phyloP scores from a whole-genome alignment of 2,113 vertebrate genomes.

The Gnathonemus echidnorhynchus region DNA sequence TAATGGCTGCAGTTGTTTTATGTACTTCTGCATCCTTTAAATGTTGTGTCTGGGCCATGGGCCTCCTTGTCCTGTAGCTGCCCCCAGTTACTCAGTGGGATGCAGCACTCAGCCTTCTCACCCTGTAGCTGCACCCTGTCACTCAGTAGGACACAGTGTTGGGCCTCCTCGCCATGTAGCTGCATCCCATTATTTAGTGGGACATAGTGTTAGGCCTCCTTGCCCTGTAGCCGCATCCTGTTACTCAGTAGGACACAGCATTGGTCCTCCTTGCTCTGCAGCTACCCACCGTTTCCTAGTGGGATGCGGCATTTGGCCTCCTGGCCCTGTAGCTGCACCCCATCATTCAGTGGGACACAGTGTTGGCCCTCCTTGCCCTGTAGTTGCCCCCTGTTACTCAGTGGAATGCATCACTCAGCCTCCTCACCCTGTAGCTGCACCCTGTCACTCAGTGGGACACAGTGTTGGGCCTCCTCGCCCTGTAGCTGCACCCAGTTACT shows the following conservation, averaged over 20 bases:
- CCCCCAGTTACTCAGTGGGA: too few relatives aligned
- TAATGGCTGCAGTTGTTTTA: background rate
- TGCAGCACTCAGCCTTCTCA: too few relatives aligned
- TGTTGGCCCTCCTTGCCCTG: background rate
- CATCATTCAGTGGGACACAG: too few relatives aligned
- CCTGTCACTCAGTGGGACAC: background rate
- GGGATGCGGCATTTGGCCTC: too few relatives aligned
- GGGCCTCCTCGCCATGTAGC: background rate
- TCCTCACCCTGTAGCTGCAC: background rate
- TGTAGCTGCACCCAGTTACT: too few relatives aligned
- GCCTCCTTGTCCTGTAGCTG: too few relatives aligned
- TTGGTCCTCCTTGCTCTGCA: background rate
- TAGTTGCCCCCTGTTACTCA: background rate
- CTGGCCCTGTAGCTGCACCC: too few relatives aligned
- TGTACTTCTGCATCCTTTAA: background rate
- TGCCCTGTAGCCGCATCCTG: background rate
- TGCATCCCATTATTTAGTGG: background rate
- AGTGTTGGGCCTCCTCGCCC: too few relatives aligned
- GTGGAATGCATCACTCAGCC: background rate
- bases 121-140: too few relatives aligned
- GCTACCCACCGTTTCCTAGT: too few relatives aligned
- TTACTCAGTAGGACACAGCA: background rate
- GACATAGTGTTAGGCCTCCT: background rate
- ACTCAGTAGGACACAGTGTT: too few relatives aligned
- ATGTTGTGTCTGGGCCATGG: background rate